Evolutionary conservation across 2,113 vertebrate genomes (phyloP), one percentile per base, ranked within the genome.

Genomic region (Collichthys lucidus): DNA sequence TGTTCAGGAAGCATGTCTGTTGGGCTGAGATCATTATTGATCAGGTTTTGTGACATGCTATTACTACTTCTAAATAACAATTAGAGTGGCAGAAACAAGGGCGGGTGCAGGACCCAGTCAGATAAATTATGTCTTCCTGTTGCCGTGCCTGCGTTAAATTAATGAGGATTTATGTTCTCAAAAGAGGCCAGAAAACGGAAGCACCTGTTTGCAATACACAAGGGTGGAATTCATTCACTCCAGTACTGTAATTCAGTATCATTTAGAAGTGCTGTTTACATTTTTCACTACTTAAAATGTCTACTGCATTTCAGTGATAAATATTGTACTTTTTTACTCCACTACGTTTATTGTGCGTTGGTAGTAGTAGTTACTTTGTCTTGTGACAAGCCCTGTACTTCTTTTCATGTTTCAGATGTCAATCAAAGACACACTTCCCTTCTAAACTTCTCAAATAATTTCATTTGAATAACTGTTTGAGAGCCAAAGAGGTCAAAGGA

Each of bases 41-140:
- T 94, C 85, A 86, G 63, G 78, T 77, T 86, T 83, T 69, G 80
- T 85, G 86, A 93, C 89, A 80, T 15, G 61, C 83, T 82, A 86
- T 82, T 85, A 90, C 78, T 72, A 74, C 81, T 74, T 53, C 85
- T 81, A 92, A 91, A 90, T 83, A 89, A 86, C 85, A 88, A 90
- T 89, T 89, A 88, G 83, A 71, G 71, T 77, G 74, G 62, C 79
- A 72, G 76, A 75, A 89, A 57, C 63, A 60, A 62, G 73, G 82
- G 17, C 22, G 52, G 71, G 79, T 53, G 66, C 64, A 73, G 55
- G 76, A 31, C 72, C 64, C 60, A 22, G 52, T 57, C 66, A 46
- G 64, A 89, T 79, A 80, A 88, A 82, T 85, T 65, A 91, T 64
- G 77, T 50, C 77, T 82, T 87, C 73, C 83, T 86, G 71, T 74